Evolutionary conservation across 2,797 vertebrate genomes (phyloP), one percentile per base, ranked within the genome.

Genomic region (Merluccius polli): DNA sequence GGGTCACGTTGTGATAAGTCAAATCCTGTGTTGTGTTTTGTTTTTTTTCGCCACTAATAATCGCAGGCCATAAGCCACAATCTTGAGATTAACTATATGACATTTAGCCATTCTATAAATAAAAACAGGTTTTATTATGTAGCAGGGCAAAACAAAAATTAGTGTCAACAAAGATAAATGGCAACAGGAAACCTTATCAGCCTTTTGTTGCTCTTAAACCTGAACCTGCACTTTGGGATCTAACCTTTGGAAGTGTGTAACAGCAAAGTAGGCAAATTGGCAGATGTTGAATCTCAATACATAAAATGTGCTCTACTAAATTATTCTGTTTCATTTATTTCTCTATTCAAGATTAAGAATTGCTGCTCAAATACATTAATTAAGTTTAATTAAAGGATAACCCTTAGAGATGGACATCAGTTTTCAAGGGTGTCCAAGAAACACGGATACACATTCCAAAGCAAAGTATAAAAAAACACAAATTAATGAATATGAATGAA

Each of bases 81-180:
- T 77, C 33, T 75, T 70, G 16, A 75, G 70, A 73, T 72, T 36
- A 72, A 73, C n/a, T 3, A 13, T 8, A 3, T 38, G 59, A 78
- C 73, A 76, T 82, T 71, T 9, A 76, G 32, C 41, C 15, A 68
- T 35, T 38, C n/a, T 16, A 5, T 24, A 70, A 38, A 29, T n/a
- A 29, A 67, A 67, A 67, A 27, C 7, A 29, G 11, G 13, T 13
- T 68, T 68, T 29, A 15, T 21, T 32, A 0, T 5, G 27, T 29
- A 4, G 32, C 48, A 15, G 33, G 38, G 16, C 36, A 4, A 68
- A 31, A 73, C 72, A 33, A 12, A 76, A 15, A 59, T 35, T 13
- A 35, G 32, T 16, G n/a, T 83, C 63, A 75, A 75, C 27, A 73
- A 78, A 76, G 38, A 69, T 71, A n/a, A 63, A 73, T 65, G 4